Evolutionary conservation across 2,113 vertebrate species (phyloP), one percentile per base, ranked within the genome.

Genomic region (Junco hyemalis): DNA sequence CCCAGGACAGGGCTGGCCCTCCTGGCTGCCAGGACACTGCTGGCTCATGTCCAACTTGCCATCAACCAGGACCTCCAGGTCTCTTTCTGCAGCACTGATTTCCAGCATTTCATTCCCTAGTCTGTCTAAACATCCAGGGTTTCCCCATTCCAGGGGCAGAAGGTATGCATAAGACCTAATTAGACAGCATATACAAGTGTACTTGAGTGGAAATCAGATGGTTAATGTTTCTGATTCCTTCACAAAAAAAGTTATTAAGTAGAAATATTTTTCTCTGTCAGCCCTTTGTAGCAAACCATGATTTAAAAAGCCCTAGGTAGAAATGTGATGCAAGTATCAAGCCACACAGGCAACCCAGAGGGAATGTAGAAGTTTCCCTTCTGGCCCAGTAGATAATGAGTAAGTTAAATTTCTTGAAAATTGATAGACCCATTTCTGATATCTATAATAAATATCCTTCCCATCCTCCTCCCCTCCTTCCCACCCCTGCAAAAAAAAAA

Each of bases 61-160:
- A 17, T 1, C 0, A 0, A 31, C 16, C 22, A 26, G 33, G 11
- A 15, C 0, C 11, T 2, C 8, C 21, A 31, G 5, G 36, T 1
- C 11, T 2, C 11, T 36, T 33, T 33, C 63, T 3, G 4, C 6
- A 11, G 26, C 5, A 1, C 9, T 69, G 26, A 4, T 36, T 2
- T 77, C 8, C 33, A 77, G 7, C 6, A 0, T 36, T 17, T 77
- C 45, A 36, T 68, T 50, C 8, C 38, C 7, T 3, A 33, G 22
- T 44, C 26, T 26, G 33, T 68, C 21, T 44, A 14, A 18, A 51
- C 17, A 68, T 6, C 8, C 26, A 59, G 11, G 26, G 9, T 33
- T 68, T n/a, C 9, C 44, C 18, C 17, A 23, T 68, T 31, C 36
- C 36, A 51, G 26, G 14, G 28, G 26, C 53, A 33, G 29, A 68